A percentile compares a stretch with the other conserved stretches of the same genome.
Conservation (phyloP, 2,113 vertebrate species). For the Procavia capensis region DNA sequence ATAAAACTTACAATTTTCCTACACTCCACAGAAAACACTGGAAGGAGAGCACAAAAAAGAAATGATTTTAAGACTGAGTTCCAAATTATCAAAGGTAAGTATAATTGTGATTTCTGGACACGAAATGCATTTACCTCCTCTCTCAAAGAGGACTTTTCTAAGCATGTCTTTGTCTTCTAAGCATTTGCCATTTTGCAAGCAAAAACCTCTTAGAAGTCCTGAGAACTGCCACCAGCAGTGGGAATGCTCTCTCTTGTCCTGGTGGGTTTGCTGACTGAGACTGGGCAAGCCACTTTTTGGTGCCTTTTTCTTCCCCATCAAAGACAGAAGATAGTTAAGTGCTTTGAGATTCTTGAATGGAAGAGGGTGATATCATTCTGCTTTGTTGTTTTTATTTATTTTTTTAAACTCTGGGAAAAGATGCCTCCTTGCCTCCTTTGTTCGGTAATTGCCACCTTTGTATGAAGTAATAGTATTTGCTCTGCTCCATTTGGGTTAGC, state of each 20-base stretch:
- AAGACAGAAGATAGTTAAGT: not conserved
- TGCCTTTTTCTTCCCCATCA: not conserved
- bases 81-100: not conserved
- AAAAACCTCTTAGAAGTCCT: not conserved
- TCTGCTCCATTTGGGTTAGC: slow-evolving; percentile 37
- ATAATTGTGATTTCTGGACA: not conserved
- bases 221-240: not conserved
- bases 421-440: not conserved
- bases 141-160: not conserved
- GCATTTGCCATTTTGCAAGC: not conserved
- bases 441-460: not conserved
- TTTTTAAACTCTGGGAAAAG: not conserved
- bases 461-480: not conserved
- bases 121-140: not conserved
- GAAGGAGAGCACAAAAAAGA: slow-evolving; percentile 2
- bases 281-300: not conserved
- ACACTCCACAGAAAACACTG: not conserved
- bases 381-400: not conserved
- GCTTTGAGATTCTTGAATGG: not conserved
- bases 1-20: not conserved
- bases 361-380: not conserved
- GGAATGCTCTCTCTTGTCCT: not conserved
- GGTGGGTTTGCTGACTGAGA: not conserved
- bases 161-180: not conserved
- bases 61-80: too few relatives aligned